These are phyloP conservation scores for Argyrosomus japonicus DNA, from an alignment of 2,113 vertebrate species.

Conservation along the genomic window DNA sequence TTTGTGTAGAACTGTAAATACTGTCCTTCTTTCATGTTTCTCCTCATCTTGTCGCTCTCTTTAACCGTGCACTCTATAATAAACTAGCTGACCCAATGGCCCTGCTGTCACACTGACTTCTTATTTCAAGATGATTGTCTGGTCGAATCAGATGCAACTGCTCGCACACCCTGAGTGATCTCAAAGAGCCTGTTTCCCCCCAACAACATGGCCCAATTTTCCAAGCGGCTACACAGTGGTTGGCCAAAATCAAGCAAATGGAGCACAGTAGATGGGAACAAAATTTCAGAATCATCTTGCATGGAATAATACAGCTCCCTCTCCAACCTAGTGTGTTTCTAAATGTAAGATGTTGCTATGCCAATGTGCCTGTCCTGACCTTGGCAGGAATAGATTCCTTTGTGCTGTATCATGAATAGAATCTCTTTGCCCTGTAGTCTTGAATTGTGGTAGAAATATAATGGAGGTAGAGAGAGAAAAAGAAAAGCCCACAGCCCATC, in stretches of 20 bases:
- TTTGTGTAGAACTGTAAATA: slow-evolving; percentile 11
- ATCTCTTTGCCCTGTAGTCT: slow-evolving; percentile 14
- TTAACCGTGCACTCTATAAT: slow-evolving; percentile 5
- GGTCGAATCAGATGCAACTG: background rate
- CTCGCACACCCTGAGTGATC: slow-evolving; percentile 36
- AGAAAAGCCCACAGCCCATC: slow-evolving; percentile 8
- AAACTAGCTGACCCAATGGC: slow-evolving; percentile 7
- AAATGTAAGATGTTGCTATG: slow-evolving; percentile 51
- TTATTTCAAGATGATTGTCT: slow-evolving; percentile 28
- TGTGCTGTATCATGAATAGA: slow-evolving; percentile 46
- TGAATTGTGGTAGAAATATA: slow-evolving; percentile 31
- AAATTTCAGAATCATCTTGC: background rate
- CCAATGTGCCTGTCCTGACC: slow-evolving; percentile 31
- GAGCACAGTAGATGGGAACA: background rate
- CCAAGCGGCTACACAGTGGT: slow-evolving; percentile 5
- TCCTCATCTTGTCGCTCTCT: background rate
- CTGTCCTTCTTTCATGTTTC: slow-evolving; percentile 1
- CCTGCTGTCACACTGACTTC: slow-evolving; percentile 8
- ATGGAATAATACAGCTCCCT: background rate
- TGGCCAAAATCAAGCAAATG: slow-evolving; percentile 10
- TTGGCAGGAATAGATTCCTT: slow-evolving; percentile 43
- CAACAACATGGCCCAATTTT: slow-evolving; percentile 15
- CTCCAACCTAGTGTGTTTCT: background rate
- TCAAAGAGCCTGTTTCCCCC: slow-evolving; percentile 19
- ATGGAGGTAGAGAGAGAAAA: slow-evolving; percentile 4